Evolutionary conservation across 2,888 invertebrate species (phyloP).

Genomic region (Sinohyriopsis cumingii): DNA sequence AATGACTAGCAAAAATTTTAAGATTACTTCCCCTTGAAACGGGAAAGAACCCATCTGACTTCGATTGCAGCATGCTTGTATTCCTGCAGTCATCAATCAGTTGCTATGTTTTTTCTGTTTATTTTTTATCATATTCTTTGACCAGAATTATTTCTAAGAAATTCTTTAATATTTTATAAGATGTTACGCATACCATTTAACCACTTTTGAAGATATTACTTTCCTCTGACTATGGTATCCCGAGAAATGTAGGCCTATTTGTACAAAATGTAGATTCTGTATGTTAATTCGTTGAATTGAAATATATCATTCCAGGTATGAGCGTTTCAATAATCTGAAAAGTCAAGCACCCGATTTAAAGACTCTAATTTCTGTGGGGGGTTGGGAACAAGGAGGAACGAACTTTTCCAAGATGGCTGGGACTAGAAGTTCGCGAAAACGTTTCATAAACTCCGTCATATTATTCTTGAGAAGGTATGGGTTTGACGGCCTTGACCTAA

Average conservation of each 20-base stretch:
- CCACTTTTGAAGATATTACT: neutral
- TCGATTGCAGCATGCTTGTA: too few relatives aligned
- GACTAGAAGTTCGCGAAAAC: conserved; percentile 27
- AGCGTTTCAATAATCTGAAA: conserved; percentile 52
- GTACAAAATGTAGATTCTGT: neutral
- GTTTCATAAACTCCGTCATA: conserved; percentile 52
- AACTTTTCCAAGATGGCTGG: conserved; percentile 57
- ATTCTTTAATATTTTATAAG: too few relatives aligned
- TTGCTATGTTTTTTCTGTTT: too few relatives aligned
- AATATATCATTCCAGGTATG: conserved; percentile 33
- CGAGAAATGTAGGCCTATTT: neutral
- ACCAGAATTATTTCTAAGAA: too few relatives aligned
- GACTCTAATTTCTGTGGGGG: conserved; percentile 65
- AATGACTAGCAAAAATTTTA: too few relatives aligned
- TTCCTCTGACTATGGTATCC: neutral
- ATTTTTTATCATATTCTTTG: too few relatives aligned
- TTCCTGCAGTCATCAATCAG: too few relatives aligned
- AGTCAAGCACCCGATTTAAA: conserved; percentile 51
- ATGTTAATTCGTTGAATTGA: neutral
- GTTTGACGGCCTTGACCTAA: conserved; percentile 66
- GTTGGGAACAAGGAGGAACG: conserved; percentile 59
- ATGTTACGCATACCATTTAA: neutral
- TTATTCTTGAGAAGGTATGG: conserved; percentile 46
- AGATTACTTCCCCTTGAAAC: too few relatives aligned
- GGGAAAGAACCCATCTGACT: too few relatives aligned